Evolutionary conservation across 2,113 vertebrate genomes (phyloP).

Genomic region (Pandion haliaetus): DNA sequence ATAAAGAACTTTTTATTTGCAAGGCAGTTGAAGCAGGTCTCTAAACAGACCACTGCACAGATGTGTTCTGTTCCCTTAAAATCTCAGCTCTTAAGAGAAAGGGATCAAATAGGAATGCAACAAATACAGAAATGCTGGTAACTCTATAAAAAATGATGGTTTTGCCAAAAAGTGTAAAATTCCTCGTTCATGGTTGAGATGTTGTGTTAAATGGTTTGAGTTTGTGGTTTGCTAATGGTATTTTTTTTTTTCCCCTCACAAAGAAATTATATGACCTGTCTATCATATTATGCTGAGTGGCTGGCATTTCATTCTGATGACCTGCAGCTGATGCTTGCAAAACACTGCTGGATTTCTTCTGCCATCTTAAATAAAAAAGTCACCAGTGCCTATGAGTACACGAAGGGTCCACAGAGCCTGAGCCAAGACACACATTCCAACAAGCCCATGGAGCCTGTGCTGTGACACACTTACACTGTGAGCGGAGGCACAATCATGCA

Average conservation of each 20-base stretch:
- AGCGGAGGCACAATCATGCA: background rate
- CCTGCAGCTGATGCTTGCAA: background rate
- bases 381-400: background rate
- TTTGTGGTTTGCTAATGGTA: background rate
- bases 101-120: background rate
- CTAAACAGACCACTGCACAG: background rate
- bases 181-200: background rate
- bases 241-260: background rate
- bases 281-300: background rate
- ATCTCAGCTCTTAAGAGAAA: background rate
- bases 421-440: background rate
- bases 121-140: background rate
- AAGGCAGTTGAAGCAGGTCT: background rate
- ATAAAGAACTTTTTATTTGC: background rate
- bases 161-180: background rate
- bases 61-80: background rate
- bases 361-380: background rate
- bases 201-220: background rate
- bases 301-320: background rate
- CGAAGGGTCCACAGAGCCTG: fast-evolving
- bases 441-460: background rate
- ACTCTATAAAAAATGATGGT: background rate
- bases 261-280: background rate
- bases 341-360: background rate
- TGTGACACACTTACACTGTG: background rate